Conservation (phyloP, 2,888 invertebrate genomes). For the Rapana venosa region DNA sequence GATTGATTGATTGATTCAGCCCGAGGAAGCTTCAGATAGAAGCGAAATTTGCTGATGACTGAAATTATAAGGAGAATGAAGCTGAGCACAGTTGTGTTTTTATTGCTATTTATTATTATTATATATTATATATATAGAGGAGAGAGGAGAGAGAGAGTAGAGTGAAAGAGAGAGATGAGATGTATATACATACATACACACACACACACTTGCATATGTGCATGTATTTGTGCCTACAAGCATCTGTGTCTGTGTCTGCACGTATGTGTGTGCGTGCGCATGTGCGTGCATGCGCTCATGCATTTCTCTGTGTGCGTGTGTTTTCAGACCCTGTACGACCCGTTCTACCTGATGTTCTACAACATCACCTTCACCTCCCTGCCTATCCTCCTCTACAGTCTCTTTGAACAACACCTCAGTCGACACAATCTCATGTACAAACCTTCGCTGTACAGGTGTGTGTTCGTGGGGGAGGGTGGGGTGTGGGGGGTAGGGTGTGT, state of each 20-base stretch:
- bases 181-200: no score
- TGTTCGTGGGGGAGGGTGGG: not conserved
- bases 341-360: conserved; percentile 86
- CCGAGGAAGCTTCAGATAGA: no score
- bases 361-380: conserved; percentile 88
- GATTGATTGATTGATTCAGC: no score
- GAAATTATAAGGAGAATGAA: no score
- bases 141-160: no score
- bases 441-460: conserved; percentile 84
- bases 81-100: no score
- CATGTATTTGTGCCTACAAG: not conserved
- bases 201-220: no score
- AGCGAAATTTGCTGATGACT: no score
- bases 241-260: not conserved
- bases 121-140: no score
- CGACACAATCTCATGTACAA: conserved; percentile 81
- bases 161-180: no score
- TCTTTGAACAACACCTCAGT: conserved; percentile 86
- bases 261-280: not conserved
- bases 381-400: conserved; percentile 86
- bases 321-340: conserved; percentile 84
- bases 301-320: not conserved
- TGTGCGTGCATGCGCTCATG: not conserved
- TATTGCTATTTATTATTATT: no score
- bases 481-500: not conserved